These are phyloP conservation scores for Taeniopygia guttata DNA, from an alignment of 2,797 vertebrate genomes.

Conservation along the genomic window DNA sequence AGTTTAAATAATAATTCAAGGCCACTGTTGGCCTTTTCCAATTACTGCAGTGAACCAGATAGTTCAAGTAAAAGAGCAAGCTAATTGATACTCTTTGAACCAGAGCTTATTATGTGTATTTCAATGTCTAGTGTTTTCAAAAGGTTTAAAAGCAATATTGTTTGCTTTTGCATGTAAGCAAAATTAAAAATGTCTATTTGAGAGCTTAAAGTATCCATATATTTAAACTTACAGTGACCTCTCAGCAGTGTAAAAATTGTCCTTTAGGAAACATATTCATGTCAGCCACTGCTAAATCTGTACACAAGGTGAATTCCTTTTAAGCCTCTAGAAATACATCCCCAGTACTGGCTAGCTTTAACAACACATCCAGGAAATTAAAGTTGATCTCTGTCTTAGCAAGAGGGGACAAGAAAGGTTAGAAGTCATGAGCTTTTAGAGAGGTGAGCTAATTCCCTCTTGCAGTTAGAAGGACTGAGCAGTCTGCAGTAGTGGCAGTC, in stretches of 20 bases:
- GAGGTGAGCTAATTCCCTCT: conserved; percentile 31
- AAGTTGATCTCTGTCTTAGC: conserved; percentile 31
- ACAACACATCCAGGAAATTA: conserved; percentile 27
- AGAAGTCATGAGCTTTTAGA: conserved; percentile 6
- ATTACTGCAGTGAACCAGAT: not conserved
- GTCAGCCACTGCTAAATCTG: conserved; percentile 33
- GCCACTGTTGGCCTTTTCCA: conserved; percentile 15
- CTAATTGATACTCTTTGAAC: conserved; percentile 55
- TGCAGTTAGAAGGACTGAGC: not conserved
- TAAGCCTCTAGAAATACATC: conserved; percentile 29
- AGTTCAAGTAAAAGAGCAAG: conserved; percentile 38
- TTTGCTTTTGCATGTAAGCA: conserved; percentile 8
- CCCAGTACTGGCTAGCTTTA: not conserved
- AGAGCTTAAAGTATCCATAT: not conserved
- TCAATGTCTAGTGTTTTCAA: not conserved
- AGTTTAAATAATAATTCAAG: conserved; percentile 48
- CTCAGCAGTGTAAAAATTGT: conserved; percentile 25
- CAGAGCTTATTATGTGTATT: conserved; percentile 5
- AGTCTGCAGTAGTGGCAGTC: not conserved
- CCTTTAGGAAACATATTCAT: conserved; percentile 31
- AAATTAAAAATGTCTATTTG: conserved; percentile 19
- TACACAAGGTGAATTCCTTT: conserved; percentile 23
- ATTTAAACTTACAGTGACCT: conserved; percentile 49
- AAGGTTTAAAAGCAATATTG: not conserved
- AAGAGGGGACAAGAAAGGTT: not conserved